Evolutionary conservation across 1,140 invertebrate genomes (phyloP).

Genomic region (Lucilia cuprina): DNA sequence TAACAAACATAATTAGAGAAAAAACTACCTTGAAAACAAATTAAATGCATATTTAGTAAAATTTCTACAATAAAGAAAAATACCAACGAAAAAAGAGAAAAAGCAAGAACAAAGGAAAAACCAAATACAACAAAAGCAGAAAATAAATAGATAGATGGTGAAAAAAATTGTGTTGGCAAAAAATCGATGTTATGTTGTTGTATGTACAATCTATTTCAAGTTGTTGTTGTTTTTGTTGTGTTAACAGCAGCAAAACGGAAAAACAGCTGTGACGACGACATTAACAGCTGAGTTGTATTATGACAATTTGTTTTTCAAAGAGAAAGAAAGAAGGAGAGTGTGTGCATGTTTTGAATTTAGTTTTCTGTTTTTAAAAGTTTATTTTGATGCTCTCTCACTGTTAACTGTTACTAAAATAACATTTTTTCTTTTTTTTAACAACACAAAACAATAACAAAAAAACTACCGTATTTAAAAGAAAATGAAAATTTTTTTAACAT

Average conservation of each 20-base stretch:
- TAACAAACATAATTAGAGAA: not conserved
- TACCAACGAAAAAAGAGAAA: not conserved
- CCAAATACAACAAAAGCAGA: not conserved
- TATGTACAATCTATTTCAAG: not conserved
- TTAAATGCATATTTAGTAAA: not conserved
- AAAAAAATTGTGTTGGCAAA: not conserved
- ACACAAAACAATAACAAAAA: too few relatives aligned
- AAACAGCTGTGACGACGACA: slow-evolving; percentile 2
- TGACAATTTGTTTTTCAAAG: not conserved
- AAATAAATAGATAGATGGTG: not conserved
- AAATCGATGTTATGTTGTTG: not conserved
- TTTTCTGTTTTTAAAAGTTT: too few relatives aligned
- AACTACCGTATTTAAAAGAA: too few relatives aligned
- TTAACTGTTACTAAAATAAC: too few relatives aligned
- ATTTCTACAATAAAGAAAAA: too few relatives aligned
- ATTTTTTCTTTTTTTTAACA: too few relatives aligned
- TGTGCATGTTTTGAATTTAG: too few relatives aligned
- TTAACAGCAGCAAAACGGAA: not conserved
- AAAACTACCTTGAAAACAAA: not conserved
- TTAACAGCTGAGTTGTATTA: not conserved
- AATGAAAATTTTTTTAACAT: too few relatives aligned
- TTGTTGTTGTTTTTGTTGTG: not conserved
- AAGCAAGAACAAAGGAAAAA: not conserved
- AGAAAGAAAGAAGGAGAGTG: not conserved
- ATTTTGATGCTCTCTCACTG: too few relatives aligned